These are phyloP conservation scores for Eremobia ochroleuca DNA, from an alignment of 2,888 invertebrate species.

Conservation along the genomic window DNA sequence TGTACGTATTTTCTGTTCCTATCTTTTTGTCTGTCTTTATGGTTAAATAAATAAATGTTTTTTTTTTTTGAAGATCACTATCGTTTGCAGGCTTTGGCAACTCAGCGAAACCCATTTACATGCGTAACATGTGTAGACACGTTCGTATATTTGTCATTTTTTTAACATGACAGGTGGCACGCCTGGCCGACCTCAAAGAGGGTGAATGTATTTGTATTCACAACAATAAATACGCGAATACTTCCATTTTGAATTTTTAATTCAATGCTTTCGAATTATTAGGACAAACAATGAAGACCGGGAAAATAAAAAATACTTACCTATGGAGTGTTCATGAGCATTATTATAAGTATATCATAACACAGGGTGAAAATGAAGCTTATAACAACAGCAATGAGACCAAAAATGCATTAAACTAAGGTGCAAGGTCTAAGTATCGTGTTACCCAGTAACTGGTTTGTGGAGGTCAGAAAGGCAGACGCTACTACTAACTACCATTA, in stretches of 20 bases:
- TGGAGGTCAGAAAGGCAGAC: too few species aligned
- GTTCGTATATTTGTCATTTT: conserved; percentile 37
- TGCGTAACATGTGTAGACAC: conserved; percentile 24
- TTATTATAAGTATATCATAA: too few species aligned
- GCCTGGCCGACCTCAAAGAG: conserved; percentile 40
- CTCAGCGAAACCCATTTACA: background rate
- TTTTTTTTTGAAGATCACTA: background rate
- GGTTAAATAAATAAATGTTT: background rate
- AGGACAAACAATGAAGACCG: conserved; percentile 10
- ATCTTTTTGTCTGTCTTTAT: background rate
- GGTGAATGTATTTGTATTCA: conserved; percentile 44
- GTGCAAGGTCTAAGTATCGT: too few species aligned
- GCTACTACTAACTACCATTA: too few species aligned
- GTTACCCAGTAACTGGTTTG: too few species aligned
- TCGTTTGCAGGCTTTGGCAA: background rate
- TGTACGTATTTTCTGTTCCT: background rate
- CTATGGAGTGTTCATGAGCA: background rate
- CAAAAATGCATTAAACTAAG: background rate
- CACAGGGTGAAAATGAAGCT: background rate
- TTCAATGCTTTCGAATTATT: conserved; percentile 16
- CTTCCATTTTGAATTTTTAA: conserved; percentile 41
- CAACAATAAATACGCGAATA: conserved; percentile 28
- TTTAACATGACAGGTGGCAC: conserved; percentile 46
- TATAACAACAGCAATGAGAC: background rate
- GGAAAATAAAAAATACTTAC: background rate